Conservation (phyloP, 2,888 invertebrate species). For the Rosalia funebris region DNA sequence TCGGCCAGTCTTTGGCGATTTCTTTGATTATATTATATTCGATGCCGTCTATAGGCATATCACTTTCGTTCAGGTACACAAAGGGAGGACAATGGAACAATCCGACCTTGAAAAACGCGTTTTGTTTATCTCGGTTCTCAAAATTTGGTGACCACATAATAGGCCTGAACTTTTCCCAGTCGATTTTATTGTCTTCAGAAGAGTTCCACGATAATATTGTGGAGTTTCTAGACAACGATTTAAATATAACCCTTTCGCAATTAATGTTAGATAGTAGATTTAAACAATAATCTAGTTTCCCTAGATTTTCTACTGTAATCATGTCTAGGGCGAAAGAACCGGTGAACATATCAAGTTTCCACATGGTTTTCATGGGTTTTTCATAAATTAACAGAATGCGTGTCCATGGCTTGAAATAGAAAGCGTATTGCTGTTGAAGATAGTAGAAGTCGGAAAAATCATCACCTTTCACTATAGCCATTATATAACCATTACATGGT, state of each 20-base stretch:
- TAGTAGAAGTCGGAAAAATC: neutral
- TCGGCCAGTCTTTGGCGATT: conserved; percentile 40
- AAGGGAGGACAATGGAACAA: conserved; percentile 45
- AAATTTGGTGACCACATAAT: conserved; percentile 1
- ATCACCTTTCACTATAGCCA: neutral
- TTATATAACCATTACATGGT: conserved; percentile 8
- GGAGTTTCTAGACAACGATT: neutral
- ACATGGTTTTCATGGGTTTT: neutral
- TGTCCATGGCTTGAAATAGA: conserved; percentile 10
- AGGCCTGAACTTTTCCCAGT: conserved; percentile 12
- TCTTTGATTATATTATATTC: conserved; percentile 45
- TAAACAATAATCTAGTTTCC: neutral
- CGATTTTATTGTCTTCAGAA: neutral
- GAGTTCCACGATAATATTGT: neutral
- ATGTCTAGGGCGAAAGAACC: conserved; percentile 4
- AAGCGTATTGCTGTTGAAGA: neutral
- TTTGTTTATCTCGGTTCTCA: neutral
- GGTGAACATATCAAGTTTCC: neutral
- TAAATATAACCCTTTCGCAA: neutral
- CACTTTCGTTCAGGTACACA: conserved; percentile 31
- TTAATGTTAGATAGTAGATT: neutral
- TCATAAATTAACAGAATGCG: conserved; percentile 8
- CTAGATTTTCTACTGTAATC: conserved; percentile 12
- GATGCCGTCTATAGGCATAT: conserved; percentile 32
- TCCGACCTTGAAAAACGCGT: conserved; percentile 20